A percentile compares a stretch with the other conserved stretches of the same genome.
phyloP scores from a whole-genome alignment of 2,113 vertebrate species.

The Diadophis punctatus region DNA sequence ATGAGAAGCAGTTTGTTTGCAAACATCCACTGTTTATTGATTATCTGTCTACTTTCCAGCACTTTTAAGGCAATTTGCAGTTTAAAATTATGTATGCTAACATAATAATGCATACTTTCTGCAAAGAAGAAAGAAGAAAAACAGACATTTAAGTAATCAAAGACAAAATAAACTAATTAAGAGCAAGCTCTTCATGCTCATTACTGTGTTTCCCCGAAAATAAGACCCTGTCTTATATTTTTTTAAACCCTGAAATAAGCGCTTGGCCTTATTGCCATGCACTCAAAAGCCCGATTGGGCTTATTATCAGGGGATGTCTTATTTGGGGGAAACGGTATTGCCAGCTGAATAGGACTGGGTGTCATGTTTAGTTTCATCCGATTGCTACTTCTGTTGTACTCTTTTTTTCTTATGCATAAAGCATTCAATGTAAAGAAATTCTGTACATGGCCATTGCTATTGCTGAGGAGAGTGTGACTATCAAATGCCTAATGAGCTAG shows the following conservation, averaged over 20 bases:
- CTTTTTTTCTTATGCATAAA: neutral
- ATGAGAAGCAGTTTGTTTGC: neutral
- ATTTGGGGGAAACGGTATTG: no score
- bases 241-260: no score
- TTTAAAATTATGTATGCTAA: neutral
- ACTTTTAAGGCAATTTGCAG: neutral
- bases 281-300: no score
- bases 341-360: neutral
- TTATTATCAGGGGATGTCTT: no score
- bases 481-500: neutral
- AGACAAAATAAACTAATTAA: neutral
- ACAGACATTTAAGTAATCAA: neutral
- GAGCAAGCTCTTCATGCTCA: neutral
- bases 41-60: neutral
- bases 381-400: neutral
- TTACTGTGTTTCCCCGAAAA: no score
- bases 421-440: neutral
- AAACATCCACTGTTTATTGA: neutral
- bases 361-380: neutral
- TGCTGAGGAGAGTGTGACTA: neutral
- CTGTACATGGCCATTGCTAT: neutral
- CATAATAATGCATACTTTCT: neutral
- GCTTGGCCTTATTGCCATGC: no score
- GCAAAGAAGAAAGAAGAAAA: neutral
- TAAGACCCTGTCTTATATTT: no score